phyloP scores from a whole-genome alignment of 2,888 invertebrate species.

The Dynastes maya region DNA sequence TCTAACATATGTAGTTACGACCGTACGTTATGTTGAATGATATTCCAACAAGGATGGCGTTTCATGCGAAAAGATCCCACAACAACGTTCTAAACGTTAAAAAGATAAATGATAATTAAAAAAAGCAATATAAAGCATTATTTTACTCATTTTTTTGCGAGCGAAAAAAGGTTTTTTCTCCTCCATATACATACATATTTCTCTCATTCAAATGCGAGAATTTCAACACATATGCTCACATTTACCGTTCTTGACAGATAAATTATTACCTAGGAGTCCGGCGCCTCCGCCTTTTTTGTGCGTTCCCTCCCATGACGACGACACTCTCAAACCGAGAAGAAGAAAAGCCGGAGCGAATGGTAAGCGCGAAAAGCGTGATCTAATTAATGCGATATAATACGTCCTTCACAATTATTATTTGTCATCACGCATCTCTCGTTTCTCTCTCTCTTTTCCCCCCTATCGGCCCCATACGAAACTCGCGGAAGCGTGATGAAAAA shows the following conservation, averaged over 20 bases:
- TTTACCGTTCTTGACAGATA: conserved; percentile 3
- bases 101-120: conserved; percentile 2
- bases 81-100: too few species aligned
- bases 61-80: too few species aligned
- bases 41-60: too few species aligned
- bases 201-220: background rate
- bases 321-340: background rate
- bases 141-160: background rate
- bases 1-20: too few species aligned
- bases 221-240: conserved; percentile 5
- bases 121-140: conserved; percentile 1
- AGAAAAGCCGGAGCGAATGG: background rate
- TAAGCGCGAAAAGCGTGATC: conserved; percentile 15
- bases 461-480: too few species aligned
- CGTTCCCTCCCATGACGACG: background rate
- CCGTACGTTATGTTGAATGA: too few species aligned
- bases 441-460: background rate
- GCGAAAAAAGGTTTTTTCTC: background rate
- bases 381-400: conserved; percentile 33
- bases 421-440: background rate
- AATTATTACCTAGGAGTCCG: background rate
- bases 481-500: background rate
- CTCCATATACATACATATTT: background rate
- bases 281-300: background rate
- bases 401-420: conserved; percentile 27